These are phyloP conservation scores for Drosophila virilis DNA, from an alignment of 1,140 invertebrate genomes.

Conservation along the genomic window DNA sequence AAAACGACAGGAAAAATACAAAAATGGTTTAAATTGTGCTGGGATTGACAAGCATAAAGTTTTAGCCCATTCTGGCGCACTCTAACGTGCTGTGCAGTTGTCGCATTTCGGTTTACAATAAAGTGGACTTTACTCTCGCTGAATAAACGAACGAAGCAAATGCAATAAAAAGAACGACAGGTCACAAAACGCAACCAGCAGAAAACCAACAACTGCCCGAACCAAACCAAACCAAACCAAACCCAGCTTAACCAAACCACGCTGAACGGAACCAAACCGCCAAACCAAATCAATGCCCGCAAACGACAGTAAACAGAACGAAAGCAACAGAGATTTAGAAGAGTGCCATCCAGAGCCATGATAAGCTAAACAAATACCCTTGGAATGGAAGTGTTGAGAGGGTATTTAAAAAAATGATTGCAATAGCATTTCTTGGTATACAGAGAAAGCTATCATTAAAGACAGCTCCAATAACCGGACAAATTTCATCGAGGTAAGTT, in stretches of 20 bases:
- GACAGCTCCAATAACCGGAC: too few species aligned
- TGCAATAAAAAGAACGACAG: constrained; percentile 54
- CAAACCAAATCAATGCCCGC: constrained; percentile 74
- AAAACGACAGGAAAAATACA: neutral
- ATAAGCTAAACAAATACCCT: constrained; percentile 26
- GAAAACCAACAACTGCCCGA: constrained; percentile 35
- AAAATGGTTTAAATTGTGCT: constrained; percentile 13
- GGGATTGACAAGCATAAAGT: constrained; percentile 2
- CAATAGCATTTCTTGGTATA: too few species aligned
- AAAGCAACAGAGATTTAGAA: constrained; percentile 38
- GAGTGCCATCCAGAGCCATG: neutral
- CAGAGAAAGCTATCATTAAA: too few species aligned
- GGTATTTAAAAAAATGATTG: neutral
- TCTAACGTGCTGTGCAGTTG: constrained; percentile 14
- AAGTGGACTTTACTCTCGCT: constrained; percentile 58
- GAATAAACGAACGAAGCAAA: constrained; percentile 35
- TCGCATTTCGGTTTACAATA: constrained; percentile 65
- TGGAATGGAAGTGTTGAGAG: neutral
- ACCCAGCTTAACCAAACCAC: constrained; percentile 1
- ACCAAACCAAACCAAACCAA: constrained; percentile 14
- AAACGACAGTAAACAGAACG: constrained; percentile 60
- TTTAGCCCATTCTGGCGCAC: constrained; percentile 13
- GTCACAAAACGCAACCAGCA: constrained; percentile 23
- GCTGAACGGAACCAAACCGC: constrained; percentile 59
- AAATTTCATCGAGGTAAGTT: too few species aligned